Evolutionary conservation across 2,888 invertebrate species (phyloP), one percentile per base, ranked within the genome.

Genomic region (Lysandra coridon): DNA sequence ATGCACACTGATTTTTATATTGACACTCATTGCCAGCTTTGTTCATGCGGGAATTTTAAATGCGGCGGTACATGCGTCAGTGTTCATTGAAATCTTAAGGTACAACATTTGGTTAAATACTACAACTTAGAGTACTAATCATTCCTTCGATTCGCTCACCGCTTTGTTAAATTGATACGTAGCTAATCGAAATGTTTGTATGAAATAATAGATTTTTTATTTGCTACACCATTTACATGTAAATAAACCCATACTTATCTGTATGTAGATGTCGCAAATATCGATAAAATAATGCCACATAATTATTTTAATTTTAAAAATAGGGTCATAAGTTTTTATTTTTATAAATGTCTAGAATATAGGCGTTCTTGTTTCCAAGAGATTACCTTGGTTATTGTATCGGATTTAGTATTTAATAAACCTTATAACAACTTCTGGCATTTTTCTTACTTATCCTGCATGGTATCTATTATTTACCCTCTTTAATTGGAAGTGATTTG

Each of bases 361-460:
- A 87, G 88, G 85, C 86, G 86, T 85, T 86, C 87, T 88, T 86
- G 86, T 88, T 85, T 85, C 80, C 81, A 81, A 81, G 80, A 83
- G 80, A 81, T 82, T 83, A 79, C 78, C 83, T 84, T 83, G 81
- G 87, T 90, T 89, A 88, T 86, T 92, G 90, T 92, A 91, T 90
- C 88, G 88, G 90, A 92, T 91, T 87, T 88, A 90, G 88, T 91
- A 91, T 90, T 84, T 88, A 88, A 88, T 94, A 93, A 94, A 93
- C 84, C 88, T 88, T 92, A 89, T 90, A 88, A 93, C 88, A 90
- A 90, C 86, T 88, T 90, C 89, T 88, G 89, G 92, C 88, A 89
- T 94, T 93, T 92, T 93, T 92, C 92, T 93, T 92, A 92, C 91
- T 91, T 90, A 86, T 89, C 92, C 92, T 91, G 91, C 91, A 92